Conservation (phyloP, 1,140 invertebrate genomes). For the Lepidurus couesii region DNA sequence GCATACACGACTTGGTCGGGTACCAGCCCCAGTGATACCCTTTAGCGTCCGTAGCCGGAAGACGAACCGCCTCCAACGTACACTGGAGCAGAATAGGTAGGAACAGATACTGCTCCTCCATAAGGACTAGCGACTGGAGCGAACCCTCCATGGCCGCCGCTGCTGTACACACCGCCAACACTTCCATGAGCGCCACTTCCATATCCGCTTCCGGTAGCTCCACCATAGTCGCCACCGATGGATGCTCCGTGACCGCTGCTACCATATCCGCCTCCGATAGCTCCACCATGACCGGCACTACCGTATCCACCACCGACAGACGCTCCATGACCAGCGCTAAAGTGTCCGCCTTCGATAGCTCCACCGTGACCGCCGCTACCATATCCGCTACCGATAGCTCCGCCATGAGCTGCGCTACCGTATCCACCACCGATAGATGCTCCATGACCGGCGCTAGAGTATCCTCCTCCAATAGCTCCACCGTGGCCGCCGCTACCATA, state of each 20-base stretch:
- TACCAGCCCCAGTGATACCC: background rate
- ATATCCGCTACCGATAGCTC: background rate
- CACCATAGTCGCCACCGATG: conserved; percentile 21
- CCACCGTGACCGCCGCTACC: background rate
- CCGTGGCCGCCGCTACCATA: background rate
- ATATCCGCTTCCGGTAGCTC: background rate
- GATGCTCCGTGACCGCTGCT: too few relatives aligned
- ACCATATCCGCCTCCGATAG: too few relatives aligned
- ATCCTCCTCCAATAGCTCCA: background rate
- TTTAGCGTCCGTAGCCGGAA: background rate
- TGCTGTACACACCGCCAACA: too few relatives aligned
- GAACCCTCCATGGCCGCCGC: too few relatives aligned
- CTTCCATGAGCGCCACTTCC: too few relatives aligned
- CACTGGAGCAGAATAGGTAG: background rate
- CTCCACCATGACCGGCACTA: background rate
- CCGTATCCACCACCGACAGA: background rate
- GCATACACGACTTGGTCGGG: background rate
- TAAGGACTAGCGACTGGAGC: background rate
- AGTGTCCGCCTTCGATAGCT: background rate
- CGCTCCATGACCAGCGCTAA: background rate
- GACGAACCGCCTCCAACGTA: background rate
- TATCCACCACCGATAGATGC: conserved; percentile 19
- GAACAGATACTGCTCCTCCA: background rate
- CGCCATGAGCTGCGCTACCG: background rate
- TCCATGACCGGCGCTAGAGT: background rate